A percentile compares a stretch with the other conserved stretches of the same genome.
These are phyloP conservation scores for Megaptera novaeangliae DNA, from an alignment of 2,113 vertebrate genomes.

Conservation along the genomic window DNA sequence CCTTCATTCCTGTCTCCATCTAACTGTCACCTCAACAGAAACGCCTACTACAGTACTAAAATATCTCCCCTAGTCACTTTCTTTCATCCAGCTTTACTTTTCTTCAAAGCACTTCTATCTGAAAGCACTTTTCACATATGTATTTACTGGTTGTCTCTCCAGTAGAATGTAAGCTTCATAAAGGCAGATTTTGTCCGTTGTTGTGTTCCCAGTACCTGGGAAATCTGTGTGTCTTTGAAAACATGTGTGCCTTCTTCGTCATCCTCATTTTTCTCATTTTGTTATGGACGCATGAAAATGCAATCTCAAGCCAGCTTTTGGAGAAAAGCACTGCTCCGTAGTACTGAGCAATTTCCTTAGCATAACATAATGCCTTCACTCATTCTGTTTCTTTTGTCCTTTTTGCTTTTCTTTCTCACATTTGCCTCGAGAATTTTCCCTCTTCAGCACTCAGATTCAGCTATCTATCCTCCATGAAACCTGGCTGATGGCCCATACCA, in stretches of 20 bases:
- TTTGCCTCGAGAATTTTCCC: neutral
- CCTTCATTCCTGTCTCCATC: neutral
- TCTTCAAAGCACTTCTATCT: neutral
- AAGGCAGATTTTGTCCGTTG: no score
- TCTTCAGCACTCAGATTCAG: neutral
- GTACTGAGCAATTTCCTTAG: neutral
- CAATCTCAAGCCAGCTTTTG: neutral
- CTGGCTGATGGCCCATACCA: no score
- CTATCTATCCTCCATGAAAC: neutral
- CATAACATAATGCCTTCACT: rapidly evolving
- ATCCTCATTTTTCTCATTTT: neutral
- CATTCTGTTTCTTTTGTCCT: neutral
- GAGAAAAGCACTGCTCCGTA: neutral
- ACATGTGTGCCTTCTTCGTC: neutral
- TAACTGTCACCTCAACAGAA: neutral
- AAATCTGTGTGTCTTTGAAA: neutral
- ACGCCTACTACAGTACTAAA: neutral
- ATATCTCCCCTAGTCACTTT: neutral
- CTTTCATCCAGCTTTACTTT: neutral
- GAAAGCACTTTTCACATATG: neutral
- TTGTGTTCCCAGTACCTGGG: neutral
- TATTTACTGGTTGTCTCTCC: neutral
- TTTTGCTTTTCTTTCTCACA: neutral
- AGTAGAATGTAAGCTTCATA: neutral
- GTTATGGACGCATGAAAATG: neutral